Evolutionary conservation across 2,888 invertebrate genomes (phyloP).

Genomic region (Caenorhabditis japonica): DNA sequence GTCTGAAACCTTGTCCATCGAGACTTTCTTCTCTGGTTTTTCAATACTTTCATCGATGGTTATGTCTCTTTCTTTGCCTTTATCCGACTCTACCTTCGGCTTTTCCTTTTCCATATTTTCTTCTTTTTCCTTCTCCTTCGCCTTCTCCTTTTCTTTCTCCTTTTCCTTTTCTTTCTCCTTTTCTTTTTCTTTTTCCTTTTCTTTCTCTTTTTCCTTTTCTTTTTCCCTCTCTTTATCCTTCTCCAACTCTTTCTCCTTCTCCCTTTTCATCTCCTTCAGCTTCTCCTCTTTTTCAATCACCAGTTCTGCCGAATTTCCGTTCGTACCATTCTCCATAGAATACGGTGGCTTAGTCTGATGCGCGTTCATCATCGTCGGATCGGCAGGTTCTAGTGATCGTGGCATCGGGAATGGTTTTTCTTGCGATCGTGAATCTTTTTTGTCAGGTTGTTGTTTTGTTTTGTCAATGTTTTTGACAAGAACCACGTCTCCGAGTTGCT

Average conservation of each 20-base stretch:
- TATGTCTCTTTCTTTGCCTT: not conserved
- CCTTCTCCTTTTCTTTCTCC: constrained; percentile 1
- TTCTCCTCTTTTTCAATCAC: constrained; percentile 2
- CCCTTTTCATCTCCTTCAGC: constrained; percentile 9
- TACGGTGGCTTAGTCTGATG: too few relatives aligned
- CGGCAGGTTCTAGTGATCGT: not conserved
- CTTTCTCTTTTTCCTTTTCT: constrained; percentile 1
- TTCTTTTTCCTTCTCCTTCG: not conserved
- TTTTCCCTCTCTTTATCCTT: constrained; percentile 3
- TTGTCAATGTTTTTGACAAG: constrained; percentile 6
- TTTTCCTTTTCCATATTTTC: constrained; percentile 1
- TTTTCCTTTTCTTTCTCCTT: constrained; percentile 3
- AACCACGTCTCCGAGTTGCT: constrained; percentile 27
- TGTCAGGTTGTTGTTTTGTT: not conserved
- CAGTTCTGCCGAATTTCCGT: too few relatives aligned
- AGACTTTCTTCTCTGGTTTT: not conserved
- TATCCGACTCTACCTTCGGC: too few relatives aligned
- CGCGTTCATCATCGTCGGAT: too few relatives aligned
- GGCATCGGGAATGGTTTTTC: constrained; percentile 1
- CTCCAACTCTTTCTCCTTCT: constrained; percentile 8
- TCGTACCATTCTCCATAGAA: not conserved
- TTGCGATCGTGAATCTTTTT: constrained; percentile 2
- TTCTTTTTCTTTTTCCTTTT: not conserved
- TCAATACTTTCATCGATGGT: not conserved
- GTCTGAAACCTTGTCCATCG: not conserved